These are phyloP conservation scores for Drosophila seguyi DNA, from an alignment of 1,140 invertebrate genomes.

Conservation along the genomic window DNA sequence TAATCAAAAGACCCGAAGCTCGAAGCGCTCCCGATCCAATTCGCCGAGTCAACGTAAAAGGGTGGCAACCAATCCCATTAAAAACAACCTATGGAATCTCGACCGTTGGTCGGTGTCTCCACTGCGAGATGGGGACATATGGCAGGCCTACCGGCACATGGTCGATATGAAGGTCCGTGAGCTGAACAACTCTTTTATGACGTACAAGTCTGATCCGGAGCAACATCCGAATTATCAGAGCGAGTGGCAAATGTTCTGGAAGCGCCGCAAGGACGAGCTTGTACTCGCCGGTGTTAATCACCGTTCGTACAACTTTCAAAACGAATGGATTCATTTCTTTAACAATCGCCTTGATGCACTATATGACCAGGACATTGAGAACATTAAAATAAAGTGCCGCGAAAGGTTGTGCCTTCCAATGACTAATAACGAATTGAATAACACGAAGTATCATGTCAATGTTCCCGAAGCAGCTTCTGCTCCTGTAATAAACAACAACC, in stretches of 20 bases:
- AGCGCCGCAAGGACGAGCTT: slow-evolving; percentile 74
- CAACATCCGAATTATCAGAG: slow-evolving; percentile 93
- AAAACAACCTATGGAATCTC: slow-evolving; percentile 44
- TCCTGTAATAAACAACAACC: background rate
- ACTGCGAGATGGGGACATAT: slow-evolving; percentile 65
- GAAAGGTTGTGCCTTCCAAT: slow-evolving; percentile 69
- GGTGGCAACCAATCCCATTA: slow-evolving; percentile 3
- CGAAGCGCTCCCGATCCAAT: slow-evolving; percentile 49
- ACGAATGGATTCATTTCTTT: slow-evolving; percentile 94
- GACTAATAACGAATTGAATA: slow-evolving; percentile 56
- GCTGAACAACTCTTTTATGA: slow-evolving; percentile 54
- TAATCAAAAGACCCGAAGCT: background rate
- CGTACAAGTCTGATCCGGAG: slow-evolving; percentile 88
- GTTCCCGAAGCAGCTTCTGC: background rate
- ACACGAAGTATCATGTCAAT: slow-evolving; percentile 69
- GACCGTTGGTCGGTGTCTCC: slow-evolving; percentile 70
- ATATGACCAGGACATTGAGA: slow-evolving; percentile 86
- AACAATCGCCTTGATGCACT: slow-evolving; percentile 91
- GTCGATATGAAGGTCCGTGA: slow-evolving; percentile 71
- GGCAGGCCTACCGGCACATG: slow-evolving; percentile 77
- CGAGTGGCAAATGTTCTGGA: slow-evolving; percentile 94
- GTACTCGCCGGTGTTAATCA: slow-evolving; percentile 88
- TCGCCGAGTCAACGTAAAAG: slow-evolving; percentile 38
- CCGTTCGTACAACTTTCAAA: slow-evolving; percentile 92
- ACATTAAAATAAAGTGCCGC: slow-evolving; percentile 82